These are phyloP conservation scores for Crypturellus undulatus DNA, from an alignment of 2,113 vertebrate species.

Conservation along the genomic window DNA sequence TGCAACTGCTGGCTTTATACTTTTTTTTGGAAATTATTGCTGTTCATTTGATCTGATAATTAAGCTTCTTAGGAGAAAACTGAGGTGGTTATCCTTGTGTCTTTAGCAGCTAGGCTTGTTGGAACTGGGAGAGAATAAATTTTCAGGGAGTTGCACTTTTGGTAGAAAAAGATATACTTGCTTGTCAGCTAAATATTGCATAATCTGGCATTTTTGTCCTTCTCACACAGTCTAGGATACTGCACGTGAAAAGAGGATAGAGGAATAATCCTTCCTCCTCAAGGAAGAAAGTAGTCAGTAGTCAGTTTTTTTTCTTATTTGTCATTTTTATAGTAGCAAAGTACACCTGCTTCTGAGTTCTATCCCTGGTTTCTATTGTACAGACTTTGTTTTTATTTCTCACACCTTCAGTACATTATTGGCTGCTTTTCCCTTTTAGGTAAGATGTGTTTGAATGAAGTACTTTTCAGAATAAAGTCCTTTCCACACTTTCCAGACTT, in stretches of 20 bases:
- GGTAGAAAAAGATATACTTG: not conserved
- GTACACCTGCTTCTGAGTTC: fast-evolving
- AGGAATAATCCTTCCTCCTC: not conserved
- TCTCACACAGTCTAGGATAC: not conserved
- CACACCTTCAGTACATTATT: not conserved
- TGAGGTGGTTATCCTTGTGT: fast-evolving
- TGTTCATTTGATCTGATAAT: not conserved
- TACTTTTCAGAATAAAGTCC: not conserved
- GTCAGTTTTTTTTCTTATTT: not conserved
- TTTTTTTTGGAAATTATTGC: not conserved
- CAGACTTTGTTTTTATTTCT: not conserved
- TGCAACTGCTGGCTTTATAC: not conserved
- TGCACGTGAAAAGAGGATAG: not conserved
- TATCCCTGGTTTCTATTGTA: not conserved
- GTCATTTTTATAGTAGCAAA: not conserved
- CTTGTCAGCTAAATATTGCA: not conserved
- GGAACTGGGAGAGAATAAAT: not conserved
- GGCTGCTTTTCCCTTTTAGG: not conserved
- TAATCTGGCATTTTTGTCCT: not conserved
- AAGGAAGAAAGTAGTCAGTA: not conserved
- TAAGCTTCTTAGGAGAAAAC: not conserved
- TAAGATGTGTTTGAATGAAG: not conserved
- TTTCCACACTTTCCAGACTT: too few species aligned
- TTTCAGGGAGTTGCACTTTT: not conserved
- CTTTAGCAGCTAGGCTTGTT: not conserved